Percentiles rank a stretch among this genome's conserved stretches.
phyloP scores from a whole-genome alignment of 1,140 invertebrate species.

The Sminthurides bifidus region DNA sequence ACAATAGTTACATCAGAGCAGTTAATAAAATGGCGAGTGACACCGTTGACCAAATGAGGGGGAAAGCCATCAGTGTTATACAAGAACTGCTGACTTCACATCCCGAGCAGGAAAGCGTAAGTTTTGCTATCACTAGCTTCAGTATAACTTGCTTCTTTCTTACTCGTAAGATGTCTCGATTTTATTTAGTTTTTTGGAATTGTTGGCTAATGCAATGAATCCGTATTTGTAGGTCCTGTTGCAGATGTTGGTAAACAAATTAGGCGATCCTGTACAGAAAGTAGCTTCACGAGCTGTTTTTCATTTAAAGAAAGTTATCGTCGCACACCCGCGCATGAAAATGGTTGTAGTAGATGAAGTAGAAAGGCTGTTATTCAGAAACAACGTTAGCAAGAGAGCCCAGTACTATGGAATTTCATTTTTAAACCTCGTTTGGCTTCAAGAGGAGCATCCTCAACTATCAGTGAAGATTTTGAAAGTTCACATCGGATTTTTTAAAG shows the following conservation, averaged over 20 bases:
- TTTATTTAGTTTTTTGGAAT: too few species aligned
- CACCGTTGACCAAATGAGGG: slow-evolving; percentile 63
- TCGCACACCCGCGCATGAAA: slow-evolving; percentile 86
- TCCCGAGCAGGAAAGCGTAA: slow-evolving; percentile 75
- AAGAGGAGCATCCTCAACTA: slow-evolving; percentile 57
- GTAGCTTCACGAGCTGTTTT: slow-evolving; percentile 76
- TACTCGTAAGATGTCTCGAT: slow-evolving; percentile 31
- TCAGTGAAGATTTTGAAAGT: slow-evolving; percentile 72
- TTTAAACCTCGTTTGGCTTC: slow-evolving; percentile 64
- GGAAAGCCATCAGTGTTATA: slow-evolving; percentile 64
- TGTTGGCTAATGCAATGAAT: background rate
- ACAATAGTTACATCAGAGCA: slow-evolving; percentile 55
- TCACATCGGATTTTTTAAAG: slow-evolving; percentile 95
- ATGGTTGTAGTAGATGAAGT: slow-evolving; percentile 70
- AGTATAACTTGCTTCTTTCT: slow-evolving; percentile 2
- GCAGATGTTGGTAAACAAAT: slow-evolving; percentile 76
- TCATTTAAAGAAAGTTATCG: slow-evolving; percentile 70
- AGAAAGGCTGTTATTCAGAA: slow-evolving; percentile 74
- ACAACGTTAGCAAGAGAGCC: slow-evolving; percentile 65
- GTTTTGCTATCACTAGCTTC: slow-evolving; percentile 17
- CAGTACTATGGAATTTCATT: slow-evolving; percentile 93
- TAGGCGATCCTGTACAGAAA: slow-evolving; percentile 81
- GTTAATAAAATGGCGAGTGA: slow-evolving; percentile 53
- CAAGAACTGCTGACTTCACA: slow-evolving; percentile 66
- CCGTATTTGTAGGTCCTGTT: slow-evolving; percentile 51